phyloP scores from a whole-genome alignment of 1,140 invertebrate genomes.

The Panulirus ornatus region DNA sequence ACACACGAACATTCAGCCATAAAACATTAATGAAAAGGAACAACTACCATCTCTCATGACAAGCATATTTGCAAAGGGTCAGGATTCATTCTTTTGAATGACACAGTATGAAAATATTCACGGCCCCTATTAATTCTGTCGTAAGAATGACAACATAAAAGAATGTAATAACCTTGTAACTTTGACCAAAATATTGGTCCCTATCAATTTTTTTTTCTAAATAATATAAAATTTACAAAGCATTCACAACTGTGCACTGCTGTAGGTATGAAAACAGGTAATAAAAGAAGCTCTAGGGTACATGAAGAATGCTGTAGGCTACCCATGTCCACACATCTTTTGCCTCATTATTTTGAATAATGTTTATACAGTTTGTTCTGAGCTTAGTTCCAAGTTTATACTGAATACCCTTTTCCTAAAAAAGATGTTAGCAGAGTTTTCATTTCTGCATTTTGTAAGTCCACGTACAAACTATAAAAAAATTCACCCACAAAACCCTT shows the following conservation, averaged over 20 bases:
- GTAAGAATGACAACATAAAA: conserved; percentile 37
- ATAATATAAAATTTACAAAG: conserved; percentile 67
- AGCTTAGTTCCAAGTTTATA: background rate
- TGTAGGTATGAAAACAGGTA: conserved; percentile 39
- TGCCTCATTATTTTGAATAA: background rate
- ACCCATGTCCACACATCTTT: conserved; percentile 14
- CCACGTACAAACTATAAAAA: conserved; percentile 3
- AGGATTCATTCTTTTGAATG: conserved; percentile 21
- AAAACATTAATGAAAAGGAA: conserved; percentile 59
- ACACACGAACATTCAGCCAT: conserved; percentile 44
- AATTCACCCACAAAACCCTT: conserved; percentile 19
- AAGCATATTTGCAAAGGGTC: conserved; percentile 38
- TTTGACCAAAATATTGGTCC: conserved; percentile 64
- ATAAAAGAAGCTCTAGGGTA: conserved; percentile 33
- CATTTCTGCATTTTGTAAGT: background rate
- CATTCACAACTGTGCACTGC: conserved; percentile 59
- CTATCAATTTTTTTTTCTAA: conserved; percentile 49
- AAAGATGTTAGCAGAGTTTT: conserved; percentile 8
- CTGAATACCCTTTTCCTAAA: background rate
- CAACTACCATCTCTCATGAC: conserved; percentile 63
- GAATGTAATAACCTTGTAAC: conserved; percentile 40
- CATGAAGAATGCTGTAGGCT: conserved; percentile 37
- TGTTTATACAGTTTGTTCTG: conserved; percentile 28
- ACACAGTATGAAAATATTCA: conserved; percentile 9
- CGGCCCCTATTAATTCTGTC: background rate